These are phyloP conservation scores for Flexamia atlantica DNA, from an alignment of 2,888 invertebrate genomes.

Conservation along the genomic window DNA sequence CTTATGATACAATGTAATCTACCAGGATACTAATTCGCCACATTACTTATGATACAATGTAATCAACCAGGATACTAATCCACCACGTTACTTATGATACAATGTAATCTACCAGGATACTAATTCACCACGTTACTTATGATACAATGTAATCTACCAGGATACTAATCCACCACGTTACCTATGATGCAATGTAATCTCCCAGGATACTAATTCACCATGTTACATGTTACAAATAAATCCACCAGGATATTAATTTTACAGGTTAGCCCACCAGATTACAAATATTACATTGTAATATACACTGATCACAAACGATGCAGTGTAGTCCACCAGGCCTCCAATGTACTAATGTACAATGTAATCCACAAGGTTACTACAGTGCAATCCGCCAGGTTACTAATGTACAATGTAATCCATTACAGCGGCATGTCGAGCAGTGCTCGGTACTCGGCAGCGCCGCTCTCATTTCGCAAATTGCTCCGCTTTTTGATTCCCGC, in stretches of 20 bases:
- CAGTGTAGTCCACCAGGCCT: neutral
- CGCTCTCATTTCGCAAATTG: conserved; percentile 60
- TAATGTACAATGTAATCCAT: conserved; percentile 23
- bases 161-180: neutral
- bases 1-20: neutral
- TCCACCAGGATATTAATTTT: neutral
- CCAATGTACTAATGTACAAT: neutral
- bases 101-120: neutral
- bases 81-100: neutral
- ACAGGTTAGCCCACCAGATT: neutral
- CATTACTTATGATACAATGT: neutral
- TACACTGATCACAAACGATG: neutral
- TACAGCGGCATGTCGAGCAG: conserved; percentile 5
- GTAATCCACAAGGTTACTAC: neutral
- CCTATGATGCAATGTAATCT: neutral
- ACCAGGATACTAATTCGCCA: neutral
- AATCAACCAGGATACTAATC: neutral
- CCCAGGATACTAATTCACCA: too few relatives aligned
- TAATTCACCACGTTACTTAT: neutral
- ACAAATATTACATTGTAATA: neutral
- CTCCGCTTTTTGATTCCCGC: conserved; percentile 51
- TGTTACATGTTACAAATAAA: too few relatives aligned
- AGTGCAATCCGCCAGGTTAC: neutral
- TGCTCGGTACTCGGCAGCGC: neutral
- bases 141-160: neutral